Conservation (phyloP, 1,140 invertebrate species). For the Spodoptera frugiperda region DNA sequence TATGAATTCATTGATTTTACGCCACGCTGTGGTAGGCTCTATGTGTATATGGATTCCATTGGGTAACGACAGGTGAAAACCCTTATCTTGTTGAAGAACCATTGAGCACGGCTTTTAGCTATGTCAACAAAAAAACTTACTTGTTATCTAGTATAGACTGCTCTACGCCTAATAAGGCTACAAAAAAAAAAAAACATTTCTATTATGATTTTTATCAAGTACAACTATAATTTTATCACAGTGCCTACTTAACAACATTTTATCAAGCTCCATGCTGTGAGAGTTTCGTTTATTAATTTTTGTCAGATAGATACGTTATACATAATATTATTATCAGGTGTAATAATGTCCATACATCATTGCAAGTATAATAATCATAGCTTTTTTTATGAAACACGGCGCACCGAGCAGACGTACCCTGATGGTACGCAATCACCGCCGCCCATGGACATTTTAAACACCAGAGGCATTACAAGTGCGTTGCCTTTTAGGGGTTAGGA, state of each 20-base stretch:
- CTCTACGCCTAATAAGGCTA: slow-evolving; percentile 19
- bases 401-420: too few species aligned
- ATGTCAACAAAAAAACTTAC: slow-evolving; percentile 49
- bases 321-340: too few species aligned
- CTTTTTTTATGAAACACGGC: too few species aligned
- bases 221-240: slow-evolving; percentile 18
- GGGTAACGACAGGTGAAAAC: slow-evolving; percentile 48
- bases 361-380: background rate
- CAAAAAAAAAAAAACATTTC: slow-evolving; percentile 24
- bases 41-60: slow-evolving; percentile 48
- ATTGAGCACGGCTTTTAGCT: slow-evolving; percentile 61
- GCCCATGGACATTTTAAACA: too few species aligned
- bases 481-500: too few species aligned
- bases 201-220: slow-evolving; percentile 24
- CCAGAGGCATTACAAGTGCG: too few species aligned
- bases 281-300: slow-evolving; percentile 24
- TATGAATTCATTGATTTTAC: slow-evolving; percentile 64
- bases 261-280: slow-evolving; percentile 10
- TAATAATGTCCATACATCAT: background rate
- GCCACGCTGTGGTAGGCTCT: slow-evolving; percentile 39
- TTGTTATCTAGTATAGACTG: slow-evolving; percentile 21
- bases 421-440: too few species aligned
- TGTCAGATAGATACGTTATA: background rate
- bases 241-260: slow-evolving; percentile 1
- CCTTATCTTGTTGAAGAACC: slow-evolving; percentile 54